Evolutionary conservation across 1,140 invertebrate genomes (phyloP), one percentile per base, ranked within the genome.

Genomic region (Nixonia krombeini): DNA sequence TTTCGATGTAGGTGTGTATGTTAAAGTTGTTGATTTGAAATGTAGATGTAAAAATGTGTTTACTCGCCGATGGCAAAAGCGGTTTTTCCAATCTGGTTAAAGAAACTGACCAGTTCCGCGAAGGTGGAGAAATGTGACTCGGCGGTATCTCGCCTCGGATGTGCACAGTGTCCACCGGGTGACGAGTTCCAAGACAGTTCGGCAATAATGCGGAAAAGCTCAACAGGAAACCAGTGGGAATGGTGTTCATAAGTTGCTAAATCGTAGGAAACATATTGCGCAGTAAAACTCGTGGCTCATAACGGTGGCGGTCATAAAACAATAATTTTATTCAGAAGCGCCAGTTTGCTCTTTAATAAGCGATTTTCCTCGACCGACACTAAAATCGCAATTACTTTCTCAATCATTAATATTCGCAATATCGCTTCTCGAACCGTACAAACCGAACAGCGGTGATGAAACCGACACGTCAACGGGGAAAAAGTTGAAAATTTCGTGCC

Each of bases 91-190:
- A n/a, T n/a, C n/a, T n/a, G n/a, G n/a, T n/a, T n/a, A n/a, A n/a
- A n/a, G n/a, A n/a, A n/a, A 56, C 63, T 49, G 67, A 50, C 57
- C n/a, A n/a, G n/a, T 55, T 41, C 37, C 33, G 44, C 37, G 46
- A 59, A 47, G 56, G 47, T 59, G 45, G 55, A 26, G 28, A 31
- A 31, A 31, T 7, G 28, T 31, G n/a, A 31, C 2, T 2, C n/a
- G n/a, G n/a, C n/a, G n/a, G n/a, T n/a, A n/a, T n/a, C n/a, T 4
- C 35, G 15, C 6, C 16, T 5, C 4, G 8, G 18, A 9, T 10
- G 3, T 21, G 16, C 9, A 1, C 15, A 18, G 21, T 21, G 16
- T 21, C 21, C 38, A 41, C 21, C 38, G 38, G 8, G 8, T n/a
- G 18, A 45, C 40, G 16, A 26, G 45, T 45, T 25, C 41, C 29